These are phyloP conservation scores for Paramisgurnus dabryanus DNA, from an alignment of 2,113 vertebrate species.

Conservation along the genomic window DNA sequence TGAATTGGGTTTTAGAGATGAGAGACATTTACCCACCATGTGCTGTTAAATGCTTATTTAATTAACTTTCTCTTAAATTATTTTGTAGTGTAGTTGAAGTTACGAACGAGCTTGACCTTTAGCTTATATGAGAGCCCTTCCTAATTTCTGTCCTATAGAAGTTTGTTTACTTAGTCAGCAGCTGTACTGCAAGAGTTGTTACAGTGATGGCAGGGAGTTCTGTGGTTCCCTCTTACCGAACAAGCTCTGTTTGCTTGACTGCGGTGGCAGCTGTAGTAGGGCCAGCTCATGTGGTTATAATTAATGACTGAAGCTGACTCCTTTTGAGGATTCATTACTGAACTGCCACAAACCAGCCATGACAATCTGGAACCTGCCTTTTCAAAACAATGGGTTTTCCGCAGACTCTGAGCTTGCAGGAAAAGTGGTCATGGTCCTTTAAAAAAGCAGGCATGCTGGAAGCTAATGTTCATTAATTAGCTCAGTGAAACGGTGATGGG, in stretches of 20 bases:
- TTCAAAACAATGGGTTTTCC: conserved; percentile 30
- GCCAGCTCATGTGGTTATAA: conserved; percentile 52
- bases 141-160: neutral
- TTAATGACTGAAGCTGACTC: conserved; percentile 44
- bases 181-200: conserved; percentile 38
- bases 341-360: conserved; percentile 35
- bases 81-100: neutral
- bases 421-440: neutral
- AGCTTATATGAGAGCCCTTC: neutral
- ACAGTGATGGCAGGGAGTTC: conserved; percentile 20
- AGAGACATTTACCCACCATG: no score
- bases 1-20: no score
- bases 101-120: neutral
- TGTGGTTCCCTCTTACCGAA: conserved; percentile 10
- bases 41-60: no score
- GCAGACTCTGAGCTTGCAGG: neutral
- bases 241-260: conserved; percentile 25
- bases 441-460: conserved; percentile 27
- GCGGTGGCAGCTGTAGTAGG: conserved; percentile 36
- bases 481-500: neutral
- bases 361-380: conserved; percentile 33
- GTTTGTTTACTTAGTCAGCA: conserved; percentile 27
- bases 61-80: neutral
- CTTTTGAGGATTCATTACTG: conserved; percentile 46
- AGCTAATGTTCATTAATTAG: conserved; percentile 51